Evolutionary conservation across 2,113 vertebrate genomes (phyloP).

Genomic region (Saccopteryx leptura): DNA sequence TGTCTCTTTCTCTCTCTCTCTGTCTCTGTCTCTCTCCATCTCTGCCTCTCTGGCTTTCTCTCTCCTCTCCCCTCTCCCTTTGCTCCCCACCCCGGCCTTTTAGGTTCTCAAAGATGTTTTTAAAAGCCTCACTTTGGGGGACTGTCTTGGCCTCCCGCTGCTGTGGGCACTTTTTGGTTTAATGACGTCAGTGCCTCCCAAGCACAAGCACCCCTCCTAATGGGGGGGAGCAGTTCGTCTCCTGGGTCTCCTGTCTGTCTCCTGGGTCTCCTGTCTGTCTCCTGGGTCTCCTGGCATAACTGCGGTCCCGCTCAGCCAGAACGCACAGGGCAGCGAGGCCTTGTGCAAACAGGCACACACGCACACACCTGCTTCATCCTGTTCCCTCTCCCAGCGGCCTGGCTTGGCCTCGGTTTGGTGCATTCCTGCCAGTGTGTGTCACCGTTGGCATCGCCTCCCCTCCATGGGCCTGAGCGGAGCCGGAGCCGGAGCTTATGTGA

Average conservation of each 20-base stretch:
- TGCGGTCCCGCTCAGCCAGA: neutral
- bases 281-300: too few relatives aligned
- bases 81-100: too few relatives aligned
- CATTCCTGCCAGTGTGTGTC: conserved; percentile 28
- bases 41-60: too few relatives aligned
- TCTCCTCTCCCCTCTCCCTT: too few relatives aligned
- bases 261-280: too few relatives aligned
- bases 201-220: neutral
- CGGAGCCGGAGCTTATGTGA: conserved; percentile 38
- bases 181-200: conserved; percentile 65
- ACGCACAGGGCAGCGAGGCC: neutral
- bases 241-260: too few relatives aligned
- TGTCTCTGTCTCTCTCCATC: neutral
- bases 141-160: conserved; percentile 69
- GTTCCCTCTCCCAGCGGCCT: neutral
- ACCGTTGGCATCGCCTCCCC: neutral
- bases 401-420: neutral
- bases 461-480: neutral
- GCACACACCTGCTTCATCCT: conserved; percentile 34
- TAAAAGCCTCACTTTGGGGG: conserved; percentile 62
- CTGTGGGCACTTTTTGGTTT: conserved; percentile 55
- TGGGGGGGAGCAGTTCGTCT: neutral
- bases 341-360: neutral
- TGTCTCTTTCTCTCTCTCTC: neutral
- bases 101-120: conserved; percentile 70